Evolutionary conservation across 30 jellyfish, hydroid and myxozoan genomes (phyloP).

Genomic region (Cassiopea andromeda): DNA sequence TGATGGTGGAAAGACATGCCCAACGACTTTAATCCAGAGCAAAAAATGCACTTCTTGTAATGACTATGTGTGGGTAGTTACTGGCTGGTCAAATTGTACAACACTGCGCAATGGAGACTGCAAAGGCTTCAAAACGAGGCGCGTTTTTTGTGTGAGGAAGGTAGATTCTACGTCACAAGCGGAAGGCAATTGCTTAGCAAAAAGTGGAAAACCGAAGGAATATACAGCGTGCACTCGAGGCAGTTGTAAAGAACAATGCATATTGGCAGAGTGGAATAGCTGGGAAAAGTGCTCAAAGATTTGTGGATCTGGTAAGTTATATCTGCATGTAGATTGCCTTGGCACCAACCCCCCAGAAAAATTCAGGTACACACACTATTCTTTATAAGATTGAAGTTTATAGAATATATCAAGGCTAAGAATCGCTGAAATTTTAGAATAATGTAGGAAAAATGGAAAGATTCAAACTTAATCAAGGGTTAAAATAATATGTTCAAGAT

Average conservation of each 20-base stretch:
- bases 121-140: constrained; percentile 59
- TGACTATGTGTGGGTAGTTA: constrained; percentile 28
- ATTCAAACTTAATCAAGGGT: too few relatives aligned
- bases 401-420: too few relatives aligned
- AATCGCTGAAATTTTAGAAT: too few relatives aligned
- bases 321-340: neutral
- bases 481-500: too few relatives aligned
- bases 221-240: constrained; percentile 21
- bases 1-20: constrained; percentile 62
- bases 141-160: constrained; percentile 27
- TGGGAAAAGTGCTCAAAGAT: constrained; percentile 65
- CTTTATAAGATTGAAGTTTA: too few relatives aligned
- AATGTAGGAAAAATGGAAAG: too few relatives aligned
- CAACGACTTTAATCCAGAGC: constrained; percentile 20
- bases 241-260: constrained; percentile 27
- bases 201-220: constrained; percentile 49
- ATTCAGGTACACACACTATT: too few relatives aligned
- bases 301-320: constrained; percentile 63
- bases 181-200: constrained; percentile 50
- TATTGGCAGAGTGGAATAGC: constrained; percentile 49
- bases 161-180: constrained; percentile 16
- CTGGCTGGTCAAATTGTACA: constrained; percentile 51
- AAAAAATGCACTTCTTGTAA: constrained; percentile 41
- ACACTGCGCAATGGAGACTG: constrained; percentile 35
- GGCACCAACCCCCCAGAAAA: neutral